Conservation (phyloP, 2,113 vertebrate species). For the Brachyhypopomus gauderio region DNA sequence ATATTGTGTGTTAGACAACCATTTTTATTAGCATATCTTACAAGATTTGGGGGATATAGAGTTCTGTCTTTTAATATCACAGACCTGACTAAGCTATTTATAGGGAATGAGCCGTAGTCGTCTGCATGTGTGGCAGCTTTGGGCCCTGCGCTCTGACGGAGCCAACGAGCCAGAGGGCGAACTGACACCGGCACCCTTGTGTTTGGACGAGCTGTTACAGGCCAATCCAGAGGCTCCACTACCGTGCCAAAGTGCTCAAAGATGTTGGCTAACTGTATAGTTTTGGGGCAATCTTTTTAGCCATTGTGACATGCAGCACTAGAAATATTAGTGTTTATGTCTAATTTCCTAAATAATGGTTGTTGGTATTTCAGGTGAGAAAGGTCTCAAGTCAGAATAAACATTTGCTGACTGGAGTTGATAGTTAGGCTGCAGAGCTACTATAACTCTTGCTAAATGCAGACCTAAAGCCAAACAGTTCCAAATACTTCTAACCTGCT, state of each 20-base stretch:
- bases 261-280: no score
- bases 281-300: no score
- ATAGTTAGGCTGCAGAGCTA: no score
- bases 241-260: not conserved
- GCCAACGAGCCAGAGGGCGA: not conserved
- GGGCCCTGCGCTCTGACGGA: not conserved
- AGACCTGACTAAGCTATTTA: constrained; percentile 32
- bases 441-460: no score
- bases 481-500: no score
- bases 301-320: no score
- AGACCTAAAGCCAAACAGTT: no score
- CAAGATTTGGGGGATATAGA: not conserved
- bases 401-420: no score
- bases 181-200: not conserved
- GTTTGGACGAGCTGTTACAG: not conserved
- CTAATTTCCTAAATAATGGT: no score
- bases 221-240: not conserved
- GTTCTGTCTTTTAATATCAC: constrained; percentile 28
- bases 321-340: no score
- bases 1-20: not conserved
- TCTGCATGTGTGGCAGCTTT: constrained; percentile 29
- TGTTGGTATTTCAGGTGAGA: no score
- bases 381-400: no score
- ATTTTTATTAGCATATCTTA: not conserved
- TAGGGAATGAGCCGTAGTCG: constrained; percentile 35